phyloP scores from a whole-genome alignment of 2,797 vertebrate genomes.

The Paedocypris micromegethes region DNA sequence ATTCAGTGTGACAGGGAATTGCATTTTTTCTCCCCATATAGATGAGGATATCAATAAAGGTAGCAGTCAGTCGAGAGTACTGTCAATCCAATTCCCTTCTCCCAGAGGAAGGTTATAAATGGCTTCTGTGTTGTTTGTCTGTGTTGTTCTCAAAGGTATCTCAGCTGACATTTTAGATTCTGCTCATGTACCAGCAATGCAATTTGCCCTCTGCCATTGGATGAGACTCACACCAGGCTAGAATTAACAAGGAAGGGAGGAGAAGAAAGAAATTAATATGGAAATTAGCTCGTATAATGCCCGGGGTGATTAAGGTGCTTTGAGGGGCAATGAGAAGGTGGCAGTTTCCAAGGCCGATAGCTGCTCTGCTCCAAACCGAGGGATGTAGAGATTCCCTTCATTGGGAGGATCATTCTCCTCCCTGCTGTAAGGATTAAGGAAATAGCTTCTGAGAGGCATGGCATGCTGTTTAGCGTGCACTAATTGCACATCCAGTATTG shows the following conservation, averaged over 20 bases:
- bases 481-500: constrained; percentile 63
- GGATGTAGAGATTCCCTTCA: constrained; percentile 64
- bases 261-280: constrained; percentile 76
- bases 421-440: constrained; percentile 66
- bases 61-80: constrained; percentile 56
- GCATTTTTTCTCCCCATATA: constrained; percentile 58
- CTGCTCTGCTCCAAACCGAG: constrained; percentile 53
- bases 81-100: constrained; percentile 60
- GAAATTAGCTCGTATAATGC: constrained; percentile 73
- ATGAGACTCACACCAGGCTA: constrained; percentile 60
- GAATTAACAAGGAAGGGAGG: constrained; percentile 57
- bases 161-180: constrained; percentile 62
- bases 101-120: constrained; percentile 66
- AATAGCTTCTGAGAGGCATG: constrained; percentile 69
- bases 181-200: constrained; percentile 66
- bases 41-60: constrained; percentile 68
- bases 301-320: constrained; percentile 66
- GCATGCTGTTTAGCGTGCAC: constrained; percentile 62
- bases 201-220: constrained; percentile 69
- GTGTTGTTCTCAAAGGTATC: constrained; percentile 56
- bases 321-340: constrained; percentile 63
- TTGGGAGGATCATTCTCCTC: constrained; percentile 62
- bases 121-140: constrained; percentile 57
- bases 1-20: constrained; percentile 60
- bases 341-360: constrained; percentile 64